Evolutionary conservation across 1,140 invertebrate genomes (phyloP), one percentile per base, ranked within the genome.

Genomic region (Sycobia sp.): DNA sequence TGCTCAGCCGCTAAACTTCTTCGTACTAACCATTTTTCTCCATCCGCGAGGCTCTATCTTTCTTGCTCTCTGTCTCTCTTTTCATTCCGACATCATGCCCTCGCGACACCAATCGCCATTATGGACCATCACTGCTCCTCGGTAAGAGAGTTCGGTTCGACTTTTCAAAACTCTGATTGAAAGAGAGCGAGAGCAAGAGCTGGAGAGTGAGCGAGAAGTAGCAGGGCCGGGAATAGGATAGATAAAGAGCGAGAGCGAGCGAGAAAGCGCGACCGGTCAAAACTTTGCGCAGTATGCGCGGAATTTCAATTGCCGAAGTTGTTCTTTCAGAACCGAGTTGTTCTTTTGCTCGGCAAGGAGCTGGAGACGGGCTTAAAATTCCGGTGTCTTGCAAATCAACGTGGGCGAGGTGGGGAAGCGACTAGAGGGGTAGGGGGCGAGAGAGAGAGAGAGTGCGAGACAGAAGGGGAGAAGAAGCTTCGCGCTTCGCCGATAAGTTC

Each of bases 221-320:
- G 8, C 2, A 25, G 20, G 18, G n/a, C 1, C 9, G 47, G 25
- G 8, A 23, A 14, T 23, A 34, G 2, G 47, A 10, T 10, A 4
- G 16, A 16, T n/a, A 25, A 36, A 11, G 43, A 34, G 11, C 18
- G 55, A n/a, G n/a, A n/a, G n/a, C n/a, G n/a, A n/a, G n/a, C n/a
- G n/a, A n/a, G n/a, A n/a, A n/a, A n/a, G n/a, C 22, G 10, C 3
- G 4, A 49, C 50, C 49, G 38, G 18, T 65, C 46, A 36, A 60
- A 67, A 68, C 64, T 69, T 68, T 20, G 49, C 34, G 29, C 62
- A 56, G 23, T 64, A 69, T 67, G 67, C 57, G 44, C 62, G 47
- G 70, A 72, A 72, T 72, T 72, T 66, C 68, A 70, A 72, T 72
- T 67, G 55, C 43, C 22, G 16, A 65, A 56, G 60, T 67, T 66